Base-by-base conservation (phyloP, 1,140 invertebrate genomes). In the Drosophila lini region DNA sequence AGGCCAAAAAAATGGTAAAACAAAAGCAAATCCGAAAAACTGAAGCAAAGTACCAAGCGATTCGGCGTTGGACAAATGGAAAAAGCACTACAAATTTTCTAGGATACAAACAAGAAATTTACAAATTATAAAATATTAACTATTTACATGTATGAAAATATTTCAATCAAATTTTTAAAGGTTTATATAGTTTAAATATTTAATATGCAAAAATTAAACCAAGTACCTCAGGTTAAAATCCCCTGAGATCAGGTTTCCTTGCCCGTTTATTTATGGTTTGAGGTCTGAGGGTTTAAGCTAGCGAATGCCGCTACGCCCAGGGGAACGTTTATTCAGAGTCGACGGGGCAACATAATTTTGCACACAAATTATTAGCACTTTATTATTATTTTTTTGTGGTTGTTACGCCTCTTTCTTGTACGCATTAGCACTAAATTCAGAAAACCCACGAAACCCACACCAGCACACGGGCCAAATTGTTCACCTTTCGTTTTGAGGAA, bases 331-430 rank as follows among this genome's bases (percentile, higher is more conserved):
- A 53, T 62, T 59, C 32, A 45, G 47, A 62, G 65, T 78, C 68
- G 63, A 70, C 58, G 68, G 40, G 36, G 42, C 47, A 48, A 69
- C 76, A 82, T 88, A 88, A 86, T 70, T 81, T 77, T 77, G 59
- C 58, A 42, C 65, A 74, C 63, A 86, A 86, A 86, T 83, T 86
- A 86, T 86, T 86, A 88, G 83, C 83, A 86, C 83, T 86, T 86
- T 86, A 74, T 86, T 86, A 86, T 60, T 36, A 38, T 55, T 22
- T 55, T 84, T 73, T 80, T 82, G 86, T 86, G 41, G 60, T 55
- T 59, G 83, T 55, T 74, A 88, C 83, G 83, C 83, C 83, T 71
- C 83, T 86, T 86, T 83, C 83, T 88, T 86, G 83, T 86, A 80
- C 76, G 77, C 76, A 86, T 88, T 82, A 88, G 83, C 74, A 76